Evolutionary conservation across 2,113 vertebrate genomes (phyloP).

Genomic region (Paratilapia polleni): DNA sequence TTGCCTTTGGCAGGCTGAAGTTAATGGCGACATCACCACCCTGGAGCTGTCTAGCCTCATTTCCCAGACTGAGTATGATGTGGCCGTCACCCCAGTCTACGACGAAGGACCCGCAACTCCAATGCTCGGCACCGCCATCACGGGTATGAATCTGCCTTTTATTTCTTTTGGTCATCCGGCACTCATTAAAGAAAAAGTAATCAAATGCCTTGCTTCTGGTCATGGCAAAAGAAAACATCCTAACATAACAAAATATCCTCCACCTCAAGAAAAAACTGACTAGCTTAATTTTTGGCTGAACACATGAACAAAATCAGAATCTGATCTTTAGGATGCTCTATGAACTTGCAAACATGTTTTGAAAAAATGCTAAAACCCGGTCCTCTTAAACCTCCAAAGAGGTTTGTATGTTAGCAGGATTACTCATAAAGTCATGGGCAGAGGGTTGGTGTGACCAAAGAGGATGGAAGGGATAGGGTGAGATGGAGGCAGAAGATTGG

Average conservation of each 20-base stretch:
- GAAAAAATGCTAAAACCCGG: too few relatives aligned
- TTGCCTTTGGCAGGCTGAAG: conserved; percentile 80
- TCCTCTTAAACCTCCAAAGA: too few relatives aligned
- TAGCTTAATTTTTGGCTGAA: background rate
- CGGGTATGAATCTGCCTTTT: conserved; percentile 68
- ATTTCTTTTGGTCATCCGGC: background rate
- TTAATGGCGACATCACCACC: conserved; percentile 82
- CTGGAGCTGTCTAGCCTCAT: conserved; percentile 81
- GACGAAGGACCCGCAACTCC: conserved; percentile 84
- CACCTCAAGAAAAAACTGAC: background rate
- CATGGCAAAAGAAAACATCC: background rate
- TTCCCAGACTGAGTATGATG: conserved; percentile 89
- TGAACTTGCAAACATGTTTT: too few relatives aligned
- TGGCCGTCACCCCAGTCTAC: conserved; percentile 87
- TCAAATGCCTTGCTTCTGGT: background rate
- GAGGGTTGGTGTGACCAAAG: background rate
- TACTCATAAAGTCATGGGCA: too few relatives aligned
- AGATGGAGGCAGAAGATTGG: too few relatives aligned
- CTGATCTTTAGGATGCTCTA: background rate
- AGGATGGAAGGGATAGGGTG: too few relatives aligned
- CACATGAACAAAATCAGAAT: background rate
- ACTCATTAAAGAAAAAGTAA: background rate
- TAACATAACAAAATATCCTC: background rate
- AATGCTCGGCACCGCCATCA: conserved; percentile 81
- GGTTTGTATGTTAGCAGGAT: too few relatives aligned